A percentile compares a stretch with the other conserved stretches of the same genome.
These are phyloP conservation scores for Ptychobarbus kaznakovi DNA, from an alignment of 2,797 vertebrate genomes.

Conservation along the genomic window DNA sequence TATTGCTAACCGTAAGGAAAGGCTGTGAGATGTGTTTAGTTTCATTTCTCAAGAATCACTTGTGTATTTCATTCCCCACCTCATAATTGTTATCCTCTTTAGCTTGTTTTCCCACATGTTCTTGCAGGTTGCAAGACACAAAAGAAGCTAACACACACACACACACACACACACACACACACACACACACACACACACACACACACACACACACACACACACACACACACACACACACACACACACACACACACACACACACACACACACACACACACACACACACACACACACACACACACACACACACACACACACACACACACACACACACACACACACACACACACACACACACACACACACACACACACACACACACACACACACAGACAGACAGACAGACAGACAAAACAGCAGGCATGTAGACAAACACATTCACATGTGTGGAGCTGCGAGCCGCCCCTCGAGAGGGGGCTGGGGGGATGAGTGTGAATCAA, in stretches of 20 bases:
- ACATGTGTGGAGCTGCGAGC: not conserved
- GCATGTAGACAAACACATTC: conserved; percentile 20
- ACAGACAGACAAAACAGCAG: conserved; percentile 39
- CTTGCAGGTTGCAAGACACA: conserved; percentile 15
- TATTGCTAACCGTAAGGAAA: not conserved
- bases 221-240: conserved; percentile 11
- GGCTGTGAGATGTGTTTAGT: not conserved
- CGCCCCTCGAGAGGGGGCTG: conserved; percentile 58
- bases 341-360: conserved; percentile 5
- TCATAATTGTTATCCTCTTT: not conserved
- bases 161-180: conserved; percentile 13
- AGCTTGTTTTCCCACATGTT: not conserved
- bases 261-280: not conserved
- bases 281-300: not conserved
- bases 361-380: not conserved
- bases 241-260: not conserved
- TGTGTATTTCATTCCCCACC: not conserved
- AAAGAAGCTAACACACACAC: not conserved
- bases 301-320: not conserved
- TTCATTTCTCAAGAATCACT: not conserved
- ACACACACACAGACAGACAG: not conserved
- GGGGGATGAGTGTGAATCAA: conserved; percentile 47
- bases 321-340: not conserved
- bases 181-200: not conserved
- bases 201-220: not conserved